Evolutionary conservation across 1,140 invertebrate genomes (phyloP).

Genomic region (Sarcophaga bullata): DNA sequence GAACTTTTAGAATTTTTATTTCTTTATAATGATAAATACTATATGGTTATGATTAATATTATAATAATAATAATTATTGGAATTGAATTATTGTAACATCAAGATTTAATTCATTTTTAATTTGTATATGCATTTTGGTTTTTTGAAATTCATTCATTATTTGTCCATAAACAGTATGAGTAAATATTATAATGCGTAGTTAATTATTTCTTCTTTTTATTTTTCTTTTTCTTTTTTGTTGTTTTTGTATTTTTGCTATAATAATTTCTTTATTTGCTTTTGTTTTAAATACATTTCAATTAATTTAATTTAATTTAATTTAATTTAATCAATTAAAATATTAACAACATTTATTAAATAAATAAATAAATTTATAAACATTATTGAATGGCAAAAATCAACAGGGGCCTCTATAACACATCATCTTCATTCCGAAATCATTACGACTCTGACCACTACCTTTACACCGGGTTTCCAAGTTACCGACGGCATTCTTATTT

Average conservation of each 20-base stretch:
- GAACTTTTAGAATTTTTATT: constrained; percentile 1
- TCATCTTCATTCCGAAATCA: too few species aligned
- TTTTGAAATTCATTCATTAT: neutral
- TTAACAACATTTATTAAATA: neutral
- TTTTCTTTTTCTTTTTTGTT: neutral
- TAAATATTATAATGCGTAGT: neutral
- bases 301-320: neutral
- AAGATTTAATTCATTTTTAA: constrained; percentile 18
- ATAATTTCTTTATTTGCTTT: too few species aligned
- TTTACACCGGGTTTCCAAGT: too few species aligned
- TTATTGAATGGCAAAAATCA: neutral
- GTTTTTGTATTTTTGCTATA: too few species aligned
- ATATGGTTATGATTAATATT: neutral
- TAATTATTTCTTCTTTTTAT: neutral
- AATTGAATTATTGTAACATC: constrained; percentile 23
- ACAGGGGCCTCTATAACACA: too few species aligned
- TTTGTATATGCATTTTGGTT: neutral
- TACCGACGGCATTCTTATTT: too few species aligned
- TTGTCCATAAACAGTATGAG: neutral
- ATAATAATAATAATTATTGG: constrained; percentile 6
- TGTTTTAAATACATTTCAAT: neutral
- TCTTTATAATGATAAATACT: neutral
- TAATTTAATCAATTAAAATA: neutral
- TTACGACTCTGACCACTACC: too few species aligned
- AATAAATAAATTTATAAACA: neutral